Base-by-base conservation (phyloP, 2,113 vertebrate species). In the Chaenocephalus aceratus region DNA sequence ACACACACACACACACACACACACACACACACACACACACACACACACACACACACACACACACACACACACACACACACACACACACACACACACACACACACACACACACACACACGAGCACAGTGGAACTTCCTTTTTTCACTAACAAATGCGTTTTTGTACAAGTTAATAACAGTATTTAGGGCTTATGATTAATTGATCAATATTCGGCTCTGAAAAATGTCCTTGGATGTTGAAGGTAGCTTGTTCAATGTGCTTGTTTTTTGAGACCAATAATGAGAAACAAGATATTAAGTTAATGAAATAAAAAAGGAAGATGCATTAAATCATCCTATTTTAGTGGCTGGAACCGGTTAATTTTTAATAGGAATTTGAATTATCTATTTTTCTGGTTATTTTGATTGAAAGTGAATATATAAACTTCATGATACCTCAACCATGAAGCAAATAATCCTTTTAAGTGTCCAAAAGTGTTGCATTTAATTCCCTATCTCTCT, bases 1-100 rank as follows among this genome's bases (percentile, higher is more conserved):
- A 36, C 46, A 26, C 26, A 7, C 36, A 41, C 36, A 41, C 6
- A 41, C 6, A 26, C n/a, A 36, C 46, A 44, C 10, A 10, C 26
- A 86, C 60, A 74, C 1, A 79, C 6, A 44, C n/a, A n/a, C n/a
- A n/a, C n/a, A n/a, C n/a, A 86, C 60, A 74, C 1, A 79, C 6
- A 44, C 10, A 10, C 30, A 30, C 30, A 7, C 36, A 86, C 60
- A 74, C 1, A 79, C 6, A 44, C 10, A 10, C 30, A 30, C 30
- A 7, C 36, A 86, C 60, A 74, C 1, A 79, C 6, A 44, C 10
- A 10, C 30, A 30, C 30, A 7, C 36, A 86, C 60, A 74, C 1
- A 79, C 6, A 44, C 10, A 10, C 30, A 30, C 30, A 7, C 36
- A n/a, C n/a, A n/a, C n/a, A n/a, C n/a, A n/a, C n/a, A n/a, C n/a